Percentiles rank a stretch among this genome's conserved stretches.
Evolutionary conservation across 2,113 vertebrate species (phyloP).

Genomic region (Spilogale gracilis): DNA sequence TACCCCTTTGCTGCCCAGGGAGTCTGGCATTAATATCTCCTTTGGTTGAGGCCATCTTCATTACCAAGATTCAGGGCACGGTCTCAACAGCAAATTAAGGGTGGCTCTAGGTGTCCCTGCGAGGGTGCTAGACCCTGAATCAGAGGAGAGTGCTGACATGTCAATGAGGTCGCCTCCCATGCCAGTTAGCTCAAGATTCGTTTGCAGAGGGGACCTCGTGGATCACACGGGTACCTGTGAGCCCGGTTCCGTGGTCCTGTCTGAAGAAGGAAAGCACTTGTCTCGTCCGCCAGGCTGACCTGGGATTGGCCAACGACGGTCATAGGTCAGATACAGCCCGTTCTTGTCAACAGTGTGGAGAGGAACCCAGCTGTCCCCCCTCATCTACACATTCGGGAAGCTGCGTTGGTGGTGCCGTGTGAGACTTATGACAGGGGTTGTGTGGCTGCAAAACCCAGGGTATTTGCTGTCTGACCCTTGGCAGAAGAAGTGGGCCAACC

Average conservation of each 20-base stretch:
- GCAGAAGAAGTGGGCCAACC: not conserved
- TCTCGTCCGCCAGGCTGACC: not conserved
- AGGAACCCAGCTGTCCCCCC: not conserved
- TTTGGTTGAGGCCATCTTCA: not conserved
- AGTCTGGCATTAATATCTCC: not conserved
- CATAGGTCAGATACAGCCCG: not conserved
- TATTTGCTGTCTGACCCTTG: not conserved
- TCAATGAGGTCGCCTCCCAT: not conserved
- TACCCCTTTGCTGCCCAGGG: not conserved
- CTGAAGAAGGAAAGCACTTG: not conserved
- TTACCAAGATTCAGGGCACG: not conserved
- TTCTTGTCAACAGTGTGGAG: not conserved
- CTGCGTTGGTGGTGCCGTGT: not conserved
- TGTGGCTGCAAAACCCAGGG: not conserved
- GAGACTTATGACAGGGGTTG: not conserved
- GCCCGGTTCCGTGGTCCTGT: not conserved
- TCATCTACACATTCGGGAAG: not conserved
- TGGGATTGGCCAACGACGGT: not conserved
- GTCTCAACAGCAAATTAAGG: not conserved
- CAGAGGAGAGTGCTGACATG: not conserved
- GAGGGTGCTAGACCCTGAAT: not conserved
- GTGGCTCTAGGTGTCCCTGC: not conserved
- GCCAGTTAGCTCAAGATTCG: not conserved
- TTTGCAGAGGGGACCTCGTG: not conserved
- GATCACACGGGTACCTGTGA: rapidly evolving